Conservation (phyloP, 2,888 invertebrate species). For the Punctoribates punctum region DNA sequence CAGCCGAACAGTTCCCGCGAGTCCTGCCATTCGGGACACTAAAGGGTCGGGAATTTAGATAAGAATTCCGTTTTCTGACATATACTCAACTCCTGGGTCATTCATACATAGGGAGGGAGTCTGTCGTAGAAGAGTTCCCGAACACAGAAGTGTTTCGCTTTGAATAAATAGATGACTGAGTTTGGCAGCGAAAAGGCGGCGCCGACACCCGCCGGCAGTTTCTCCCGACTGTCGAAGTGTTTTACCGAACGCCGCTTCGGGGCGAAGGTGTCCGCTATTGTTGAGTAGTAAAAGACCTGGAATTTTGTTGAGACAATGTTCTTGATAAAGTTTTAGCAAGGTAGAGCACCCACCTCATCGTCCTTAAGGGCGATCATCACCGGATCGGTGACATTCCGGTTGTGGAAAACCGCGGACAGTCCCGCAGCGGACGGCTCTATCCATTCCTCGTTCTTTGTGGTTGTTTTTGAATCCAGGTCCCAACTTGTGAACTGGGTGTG, state of each 20-base stretch:
- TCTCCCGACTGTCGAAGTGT: neutral
- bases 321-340: neutral
- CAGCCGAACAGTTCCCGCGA: constrained; percentile 17
- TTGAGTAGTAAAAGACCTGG: constrained; percentile 24
- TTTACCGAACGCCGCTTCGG: constrained; percentile 13
- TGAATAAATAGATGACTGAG: neutral
- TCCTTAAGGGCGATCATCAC: constrained; percentile 7
- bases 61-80: neutral
- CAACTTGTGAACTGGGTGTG: neutral
- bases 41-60: neutral
- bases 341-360: neutral
- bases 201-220: neutral
- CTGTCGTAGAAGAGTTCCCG: neutral
- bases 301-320: neutral
- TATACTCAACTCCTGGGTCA: neutral
- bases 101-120: constrained; percentile 11
- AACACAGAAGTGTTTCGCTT: neutral
- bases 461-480: neutral
- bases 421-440: neutral
- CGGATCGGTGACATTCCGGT: constrained; percentile 6
- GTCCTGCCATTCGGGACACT: constrained; percentile 25
- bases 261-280: neutral
- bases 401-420: neutral
- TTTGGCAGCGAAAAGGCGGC: constrained; percentile 27
- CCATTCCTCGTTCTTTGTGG: neutral